These are phyloP conservation scores for Petrolisthes cinctipes DNA, from an alignment of 2,888 invertebrate species.

Conservation along the genomic window DNA sequence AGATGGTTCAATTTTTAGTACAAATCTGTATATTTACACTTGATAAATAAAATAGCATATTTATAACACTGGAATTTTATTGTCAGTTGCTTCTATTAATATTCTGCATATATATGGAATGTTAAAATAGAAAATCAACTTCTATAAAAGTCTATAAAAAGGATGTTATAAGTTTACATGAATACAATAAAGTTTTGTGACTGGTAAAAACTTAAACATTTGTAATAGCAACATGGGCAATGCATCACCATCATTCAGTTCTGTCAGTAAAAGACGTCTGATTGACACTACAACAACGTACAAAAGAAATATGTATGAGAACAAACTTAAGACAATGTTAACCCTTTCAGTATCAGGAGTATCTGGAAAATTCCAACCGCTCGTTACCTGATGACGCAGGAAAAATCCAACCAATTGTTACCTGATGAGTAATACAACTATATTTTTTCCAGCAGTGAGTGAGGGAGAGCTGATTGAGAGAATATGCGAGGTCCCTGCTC, in stretches of 20 bases:
- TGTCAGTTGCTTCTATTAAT: constrained; percentile 28
- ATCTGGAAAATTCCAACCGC: too few species aligned
- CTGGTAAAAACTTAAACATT: not conserved
- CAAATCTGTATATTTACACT: not conserved
- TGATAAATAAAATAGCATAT: constrained; percentile 5
- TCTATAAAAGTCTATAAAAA: constrained; percentile 25
- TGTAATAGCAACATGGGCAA: not conserved
- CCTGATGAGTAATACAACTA: too few species aligned
- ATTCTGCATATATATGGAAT: constrained; percentile 40
- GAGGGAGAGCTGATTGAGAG: too few species aligned
- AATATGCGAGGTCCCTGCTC: too few species aligned
- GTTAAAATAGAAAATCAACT: constrained; percentile 36
- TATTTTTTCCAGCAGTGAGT: too few species aligned
- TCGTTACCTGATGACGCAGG: too few species aligned
- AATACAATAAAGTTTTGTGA: not conserved
- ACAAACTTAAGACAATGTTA: not conserved
- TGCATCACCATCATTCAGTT: not conserved
- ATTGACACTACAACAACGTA: constrained; percentile 7
- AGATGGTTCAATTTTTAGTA: not conserved
- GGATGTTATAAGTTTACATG: constrained; percentile 11
- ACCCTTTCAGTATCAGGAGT: too few species aligned
- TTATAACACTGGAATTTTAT: constrained; percentile 28
- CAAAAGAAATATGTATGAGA: constrained; percentile 12
- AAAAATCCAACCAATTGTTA: too few species aligned
- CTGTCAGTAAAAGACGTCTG: not conserved